Evolutionary conservation across 1,140 invertebrate species (phyloP).

Genomic region (Drosophila kanapiae): DNA sequence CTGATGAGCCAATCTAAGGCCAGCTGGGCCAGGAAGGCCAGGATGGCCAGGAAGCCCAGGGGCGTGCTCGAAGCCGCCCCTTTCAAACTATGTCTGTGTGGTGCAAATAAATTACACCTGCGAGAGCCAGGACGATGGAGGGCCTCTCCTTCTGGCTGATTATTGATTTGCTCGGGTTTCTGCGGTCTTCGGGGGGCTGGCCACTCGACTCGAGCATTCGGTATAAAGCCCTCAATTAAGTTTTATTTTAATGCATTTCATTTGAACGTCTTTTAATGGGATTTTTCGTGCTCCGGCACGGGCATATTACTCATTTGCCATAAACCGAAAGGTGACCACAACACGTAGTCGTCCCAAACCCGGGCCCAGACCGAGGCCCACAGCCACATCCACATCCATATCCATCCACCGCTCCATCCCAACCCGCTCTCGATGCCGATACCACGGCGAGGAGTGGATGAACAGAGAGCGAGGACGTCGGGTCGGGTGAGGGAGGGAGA

Average conservation of each 20-base stretch:
- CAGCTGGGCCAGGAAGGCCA: neutral
- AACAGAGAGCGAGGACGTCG: constrained; percentile 11
- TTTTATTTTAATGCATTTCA: constrained; percentile 83
- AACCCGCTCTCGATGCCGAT: constrained; percentile 10
- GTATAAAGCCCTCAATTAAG: constrained; percentile 78
- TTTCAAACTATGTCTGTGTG: constrained; percentile 37
- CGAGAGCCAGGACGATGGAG: constrained; percentile 9
- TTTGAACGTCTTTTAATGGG: constrained; percentile 81
- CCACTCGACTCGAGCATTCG: constrained; percentile 32
- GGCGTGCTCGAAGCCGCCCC: constrained; percentile 34
- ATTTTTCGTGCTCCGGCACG: constrained; percentile 68
- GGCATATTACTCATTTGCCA: constrained; percentile 80
- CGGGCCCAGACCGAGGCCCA: constrained; percentile 12
- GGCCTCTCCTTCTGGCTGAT: constrained; percentile 38
- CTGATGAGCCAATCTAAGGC: constrained; percentile 70
- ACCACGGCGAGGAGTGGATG: constrained; percentile 19
- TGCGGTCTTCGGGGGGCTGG: constrained; percentile 34
- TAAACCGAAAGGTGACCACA: constrained; percentile 82
- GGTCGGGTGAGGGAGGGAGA: constrained; percentile 32
- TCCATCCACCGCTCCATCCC: constrained; percentile 17
- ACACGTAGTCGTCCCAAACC: constrained; percentile 62
- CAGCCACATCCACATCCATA: constrained; percentile 7
- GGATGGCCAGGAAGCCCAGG: constrained; percentile 31
- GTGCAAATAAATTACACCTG: constrained; percentile 67
- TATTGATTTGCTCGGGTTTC: constrained; percentile 76